These are phyloP conservation scores for Drosophila ogumai DNA, from an alignment of 1,140 invertebrate species.

Conservation along the genomic window DNA sequence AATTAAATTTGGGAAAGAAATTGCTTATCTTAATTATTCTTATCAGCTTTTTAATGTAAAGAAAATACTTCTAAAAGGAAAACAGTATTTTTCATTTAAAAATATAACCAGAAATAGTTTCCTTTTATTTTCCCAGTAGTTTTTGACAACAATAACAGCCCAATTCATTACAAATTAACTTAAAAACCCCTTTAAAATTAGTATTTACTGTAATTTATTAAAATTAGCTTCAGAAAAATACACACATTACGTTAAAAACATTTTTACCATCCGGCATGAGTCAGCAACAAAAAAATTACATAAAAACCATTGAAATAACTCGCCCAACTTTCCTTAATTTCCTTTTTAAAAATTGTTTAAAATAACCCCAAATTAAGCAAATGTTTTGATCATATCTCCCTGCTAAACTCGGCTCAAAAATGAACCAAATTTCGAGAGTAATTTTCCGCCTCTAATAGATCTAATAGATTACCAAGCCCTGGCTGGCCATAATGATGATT, in stretches of 20 bases:
- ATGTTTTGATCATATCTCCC: conserved; percentile 52
- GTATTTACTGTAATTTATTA: neutral
- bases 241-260: neutral
- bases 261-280: neutral
- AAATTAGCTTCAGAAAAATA: conserved; percentile 1
- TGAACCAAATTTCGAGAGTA: conserved; percentile 22
- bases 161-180: neutral
- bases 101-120: neutral
- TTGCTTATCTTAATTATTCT: neutral
- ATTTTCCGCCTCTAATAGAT: conserved; percentile 52
- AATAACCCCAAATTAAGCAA: conserved; percentile 28
- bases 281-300: neutral
- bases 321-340: conserved; percentile 10
- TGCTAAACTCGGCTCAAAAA: conserved; percentile 33
- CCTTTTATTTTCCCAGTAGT: neutral
- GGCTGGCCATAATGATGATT: conserved; percentile 41
- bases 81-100: accelerated
- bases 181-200: neutral
- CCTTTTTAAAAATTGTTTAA: neutral
- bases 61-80: neutral
- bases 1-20: neutral
- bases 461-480: conserved; percentile 28
- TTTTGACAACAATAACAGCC: neutral
- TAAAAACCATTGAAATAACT: neutral
- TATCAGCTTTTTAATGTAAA: neutral